Conservation (phyloP, 2,888 invertebrate genomes). For the Drosophila prostipennis region DNA sequence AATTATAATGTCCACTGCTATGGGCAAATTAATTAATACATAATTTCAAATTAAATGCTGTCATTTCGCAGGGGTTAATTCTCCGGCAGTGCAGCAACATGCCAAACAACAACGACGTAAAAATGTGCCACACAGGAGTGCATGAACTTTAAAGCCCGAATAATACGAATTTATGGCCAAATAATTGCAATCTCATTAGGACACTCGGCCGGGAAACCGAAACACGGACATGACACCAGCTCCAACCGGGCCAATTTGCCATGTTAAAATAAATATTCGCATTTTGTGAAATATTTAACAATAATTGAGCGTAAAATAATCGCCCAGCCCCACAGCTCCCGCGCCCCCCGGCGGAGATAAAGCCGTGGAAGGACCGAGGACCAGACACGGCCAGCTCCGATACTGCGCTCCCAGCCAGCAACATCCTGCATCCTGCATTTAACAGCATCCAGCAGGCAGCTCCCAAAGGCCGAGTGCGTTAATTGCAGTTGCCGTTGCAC, state of each 20-base stretch:
- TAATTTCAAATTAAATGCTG: conserved; percentile 71
- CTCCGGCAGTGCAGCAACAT: conserved; percentile 25
- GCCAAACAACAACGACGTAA: conserved; percentile 32
- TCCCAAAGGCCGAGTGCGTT: conserved; percentile 52
- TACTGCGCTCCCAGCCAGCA: conserved; percentile 40
- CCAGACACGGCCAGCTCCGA: conserved; percentile 30
- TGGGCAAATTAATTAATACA: conserved; percentile 74
- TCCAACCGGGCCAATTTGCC: conserved; percentile 55
- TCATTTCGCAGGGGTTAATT: conserved; percentile 42
- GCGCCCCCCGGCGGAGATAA: conserved; percentile 38
- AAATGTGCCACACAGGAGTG: conserved; percentile 51
- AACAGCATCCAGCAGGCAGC: conserved; percentile 18
- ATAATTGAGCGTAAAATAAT: conserved; percentile 83
- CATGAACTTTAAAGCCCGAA: conserved; percentile 79
- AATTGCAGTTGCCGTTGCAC: conserved; percentile 58
- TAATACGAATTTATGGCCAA: conserved; percentile 82
- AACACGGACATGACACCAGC: conserved; percentile 62
- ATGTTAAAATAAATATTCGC: conserved; percentile 69
- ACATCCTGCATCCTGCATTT: conserved; percentile 25
- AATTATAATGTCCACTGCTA: conserved; percentile 70
- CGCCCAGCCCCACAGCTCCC: conserved; percentile 49
- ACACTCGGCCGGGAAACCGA: conserved; percentile 49
- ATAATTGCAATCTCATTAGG: conserved; percentile 83
- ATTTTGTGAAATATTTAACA: conserved; percentile 83
- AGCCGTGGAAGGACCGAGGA: conserved; percentile 34